These are phyloP conservation scores for Gopherus flavomarginatus DNA, from an alignment of 2,113 vertebrate species.

Conservation along the genomic window DNA sequence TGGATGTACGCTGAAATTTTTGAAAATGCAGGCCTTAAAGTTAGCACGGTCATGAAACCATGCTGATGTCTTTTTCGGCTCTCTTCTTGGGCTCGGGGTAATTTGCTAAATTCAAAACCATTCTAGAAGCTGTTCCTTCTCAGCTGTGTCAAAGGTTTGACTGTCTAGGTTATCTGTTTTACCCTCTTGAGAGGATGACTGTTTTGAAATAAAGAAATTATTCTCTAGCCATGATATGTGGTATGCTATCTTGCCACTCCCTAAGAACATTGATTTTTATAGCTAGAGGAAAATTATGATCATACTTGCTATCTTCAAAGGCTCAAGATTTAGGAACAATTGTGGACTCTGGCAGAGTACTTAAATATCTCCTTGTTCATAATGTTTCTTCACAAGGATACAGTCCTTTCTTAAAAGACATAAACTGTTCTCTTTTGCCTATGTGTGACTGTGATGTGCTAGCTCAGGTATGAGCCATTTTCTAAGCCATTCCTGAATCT, in stretches of 20 bases:
- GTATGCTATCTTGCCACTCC: not conserved
- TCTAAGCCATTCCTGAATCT: not conserved
- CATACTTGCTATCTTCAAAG: not conserved
- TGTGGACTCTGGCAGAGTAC: conserved; percentile 12
- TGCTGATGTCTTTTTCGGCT: not conserved
- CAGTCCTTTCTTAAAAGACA: not conserved
- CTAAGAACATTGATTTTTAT: not conserved
- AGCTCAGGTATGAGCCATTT: not conserved
- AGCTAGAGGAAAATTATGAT: conserved; percentile 19
- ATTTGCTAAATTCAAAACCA: not conserved
- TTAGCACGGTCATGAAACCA: not conserved
- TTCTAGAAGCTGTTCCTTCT: conserved; percentile 1
- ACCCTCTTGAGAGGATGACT: not conserved
- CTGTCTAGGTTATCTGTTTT: not conserved
- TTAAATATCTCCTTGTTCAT: conserved; percentile 22
- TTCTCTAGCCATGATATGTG: not conserved
- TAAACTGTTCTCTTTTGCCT: not conserved
- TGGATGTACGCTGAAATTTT: not conserved
- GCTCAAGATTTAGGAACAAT: conserved; percentile 22
- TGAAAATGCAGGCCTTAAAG: not conserved
- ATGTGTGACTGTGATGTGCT: not conserved
- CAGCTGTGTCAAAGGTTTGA: not conserved
- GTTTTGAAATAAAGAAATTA: not conserved
- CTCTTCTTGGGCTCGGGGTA: not conserved
- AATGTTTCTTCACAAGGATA: conserved; percentile 9